Base-by-base conservation (phyloP, 2,113 vertebrate species). In the Rhombomys opimus region DNA sequence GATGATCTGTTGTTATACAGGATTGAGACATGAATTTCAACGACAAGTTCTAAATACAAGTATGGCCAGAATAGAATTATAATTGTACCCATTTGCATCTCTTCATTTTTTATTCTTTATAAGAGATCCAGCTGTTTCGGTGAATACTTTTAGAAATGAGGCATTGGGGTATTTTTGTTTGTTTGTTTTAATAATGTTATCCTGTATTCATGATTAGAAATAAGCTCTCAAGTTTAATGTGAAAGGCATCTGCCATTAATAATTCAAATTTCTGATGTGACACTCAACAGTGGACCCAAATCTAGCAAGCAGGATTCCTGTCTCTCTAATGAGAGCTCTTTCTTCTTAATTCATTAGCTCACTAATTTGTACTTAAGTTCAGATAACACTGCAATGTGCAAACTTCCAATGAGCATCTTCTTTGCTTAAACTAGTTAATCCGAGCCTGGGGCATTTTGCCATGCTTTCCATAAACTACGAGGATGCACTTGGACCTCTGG, bases 391-490 rank as follows among this genome's bases (percentile, higher is more conserved):
- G 14, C 50, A 92, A 0, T 25, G 2, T n/a, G 52, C 18, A 90
- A 23, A 46, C 32, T 61, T 87, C 88, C 54, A 46, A 35, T n/a
- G 59, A 90, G 20, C 13, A 4, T 81, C 17, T 91, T 93, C 23
- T 32, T 96, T 95, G 94, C 76, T 61, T 54, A 94, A 96, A 67
- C 46, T 15, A 41, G 27, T 91, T 67, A 87, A 84, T 81, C 59
- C 30, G n/a, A 96, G 22, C 41, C 38, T 84, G 70, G 50, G 80
- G 13, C 63, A 73, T 90, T 95, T 84, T 38, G 61, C n/a, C 38
- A 46, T 38, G 30, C 6, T 41, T 52, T 93, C 54, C 30, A 10
- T 93, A 81, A 92, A 85, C 72, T 85, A 13, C 7, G 50, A 2
- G 46, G 41, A 50, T 67, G 38, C 35, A 9, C 59, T 80, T 68